A percentile compares a stretch with the other conserved stretches of the same genome.
Conservation (phyloP, 2,113 vertebrate genomes). For the Callorhinus ursinus region DNA sequence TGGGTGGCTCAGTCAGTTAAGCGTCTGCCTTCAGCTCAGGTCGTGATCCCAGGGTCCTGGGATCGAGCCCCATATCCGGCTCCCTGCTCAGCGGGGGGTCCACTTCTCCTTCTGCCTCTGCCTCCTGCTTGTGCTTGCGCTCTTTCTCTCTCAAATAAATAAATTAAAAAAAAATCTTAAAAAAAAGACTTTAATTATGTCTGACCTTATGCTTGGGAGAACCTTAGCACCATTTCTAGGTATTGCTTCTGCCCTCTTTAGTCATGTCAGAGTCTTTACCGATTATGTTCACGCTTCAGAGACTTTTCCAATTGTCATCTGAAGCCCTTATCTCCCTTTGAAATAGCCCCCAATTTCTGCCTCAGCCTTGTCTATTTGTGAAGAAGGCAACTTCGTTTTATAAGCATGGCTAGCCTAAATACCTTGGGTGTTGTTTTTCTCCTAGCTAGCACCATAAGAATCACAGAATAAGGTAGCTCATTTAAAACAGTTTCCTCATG, state of each 20-base stretch:
- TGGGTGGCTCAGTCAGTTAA: too few relatives aligned
- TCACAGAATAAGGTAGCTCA: conserved; percentile 62
- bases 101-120: too few relatives aligned
- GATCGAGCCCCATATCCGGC: too few relatives aligned
- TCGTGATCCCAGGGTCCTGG: too few relatives aligned
- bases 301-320: not conserved
- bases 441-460: conserved; percentile 46
- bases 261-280: conserved; percentile 7
- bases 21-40: too few relatives aligned
- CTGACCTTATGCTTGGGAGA: not conserved
- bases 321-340: not conserved
- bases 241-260: not conserved
- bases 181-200: not conserved
- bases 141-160: too few relatives aligned
- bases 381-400: conserved; percentile 49
- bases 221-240: not conserved
- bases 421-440: conserved; percentile 45
- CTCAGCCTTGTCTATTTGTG: conserved; percentile 28
- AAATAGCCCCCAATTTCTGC: conserved; percentile 4
- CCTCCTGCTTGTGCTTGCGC: too few relatives aligned
- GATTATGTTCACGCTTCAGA: not conserved
- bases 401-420: conserved; percentile 41
- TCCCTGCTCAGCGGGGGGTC: too few relatives aligned
- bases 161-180: too few relatives aligned
- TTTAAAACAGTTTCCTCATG: conserved; percentile 72